phyloP scores from a whole-genome alignment of 2,888 invertebrate genomes.

The Epistrophe grossulariae region DNA sequence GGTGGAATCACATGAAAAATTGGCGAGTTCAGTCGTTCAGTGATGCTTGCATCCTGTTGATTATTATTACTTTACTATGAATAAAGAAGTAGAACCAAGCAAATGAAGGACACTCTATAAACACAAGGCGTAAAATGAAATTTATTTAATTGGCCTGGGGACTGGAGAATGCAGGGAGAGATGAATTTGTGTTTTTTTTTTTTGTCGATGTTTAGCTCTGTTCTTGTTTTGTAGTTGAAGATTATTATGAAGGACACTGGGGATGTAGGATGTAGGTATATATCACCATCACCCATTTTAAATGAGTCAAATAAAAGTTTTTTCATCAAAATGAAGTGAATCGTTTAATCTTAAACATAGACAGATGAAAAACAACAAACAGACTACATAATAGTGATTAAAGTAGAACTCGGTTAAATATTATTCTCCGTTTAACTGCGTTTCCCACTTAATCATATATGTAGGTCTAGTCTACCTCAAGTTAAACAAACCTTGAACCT shows the following conservation, averaged over 20 bases:
- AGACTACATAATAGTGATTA: background rate
- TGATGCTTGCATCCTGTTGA: slow-evolving; percentile 68
- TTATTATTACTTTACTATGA: slow-evolving; percentile 25
- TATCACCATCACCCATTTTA: slow-evolving; percentile 12
- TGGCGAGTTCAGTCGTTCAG: slow-evolving; percentile 27
- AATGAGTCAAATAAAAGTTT: slow-evolving; percentile 71
- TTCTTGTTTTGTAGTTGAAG: background rate
- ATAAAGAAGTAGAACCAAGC: background rate
- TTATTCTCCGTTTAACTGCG: no score
- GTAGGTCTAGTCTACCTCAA: no score
- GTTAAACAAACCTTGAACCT: no score
- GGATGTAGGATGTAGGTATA: background rate
- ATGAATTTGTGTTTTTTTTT: slow-evolving; percentile 25
- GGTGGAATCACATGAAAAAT: slow-evolving; percentile 54
- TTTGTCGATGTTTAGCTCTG: background rate
- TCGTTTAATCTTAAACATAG: slow-evolving; percentile 64
- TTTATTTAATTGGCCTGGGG: slow-evolving; percentile 68
- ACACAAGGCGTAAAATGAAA: slow-evolving; percentile 53
- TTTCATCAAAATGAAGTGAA: slow-evolving; percentile 73
- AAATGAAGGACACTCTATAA: slow-evolving; percentile 25
- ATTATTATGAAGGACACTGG: slow-evolving; percentile 43
- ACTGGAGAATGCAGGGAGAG: background rate
- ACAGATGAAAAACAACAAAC: slow-evolving; percentile 15
- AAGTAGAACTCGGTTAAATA: background rate
- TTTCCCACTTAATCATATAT: no score